Conservation (phyloP, 2,888 invertebrate species). For the Elgonia sp. region DNA sequence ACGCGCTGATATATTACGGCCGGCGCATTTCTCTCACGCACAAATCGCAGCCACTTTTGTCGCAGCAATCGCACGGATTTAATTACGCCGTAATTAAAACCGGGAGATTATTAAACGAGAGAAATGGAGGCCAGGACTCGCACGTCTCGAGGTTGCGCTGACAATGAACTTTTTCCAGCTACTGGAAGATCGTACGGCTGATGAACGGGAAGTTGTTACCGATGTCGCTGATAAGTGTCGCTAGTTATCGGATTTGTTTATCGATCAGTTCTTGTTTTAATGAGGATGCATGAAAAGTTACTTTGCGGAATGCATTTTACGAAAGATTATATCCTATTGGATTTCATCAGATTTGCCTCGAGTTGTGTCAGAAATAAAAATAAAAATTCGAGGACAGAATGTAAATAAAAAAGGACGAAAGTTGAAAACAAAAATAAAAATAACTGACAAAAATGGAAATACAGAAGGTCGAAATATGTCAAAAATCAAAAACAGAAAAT, state of each 20-base stretch:
- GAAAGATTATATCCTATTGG: too few species aligned
- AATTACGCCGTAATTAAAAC: slow-evolving; percentile 65
- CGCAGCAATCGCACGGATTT: slow-evolving; percentile 59
- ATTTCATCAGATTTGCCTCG: too few species aligned
- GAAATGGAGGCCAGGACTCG: slow-evolving; percentile 21
- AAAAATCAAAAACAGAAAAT: too few species aligned
- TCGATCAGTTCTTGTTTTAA: slow-evolving; percentile 29
- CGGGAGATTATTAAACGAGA: slow-evolving; percentile 52
- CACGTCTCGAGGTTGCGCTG: slow-evolving; percentile 26
- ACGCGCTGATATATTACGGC: slow-evolving; percentile 34
- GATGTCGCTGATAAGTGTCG: slow-evolving; percentile 31
- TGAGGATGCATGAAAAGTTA: neutral
- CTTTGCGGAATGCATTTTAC: too few species aligned
- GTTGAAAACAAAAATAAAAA: too few species aligned
- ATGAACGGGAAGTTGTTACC: slow-evolving; percentile 35
- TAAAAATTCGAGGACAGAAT: too few species aligned
- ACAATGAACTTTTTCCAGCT: slow-evolving; percentile 47
- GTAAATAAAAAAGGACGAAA: too few species aligned
- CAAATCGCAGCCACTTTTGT: slow-evolving; percentile 51
- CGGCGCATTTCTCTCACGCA: slow-evolving; percentile 57
- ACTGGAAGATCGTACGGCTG: slow-evolving; percentile 14
- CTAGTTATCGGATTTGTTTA: slow-evolving; percentile 43
- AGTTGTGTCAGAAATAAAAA: too few species aligned
- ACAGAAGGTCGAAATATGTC: too few species aligned
- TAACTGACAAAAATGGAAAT: too few species aligned